These are phyloP conservation scores for Astyanax mexicanus DNA, from an alignment of 2,797 vertebrate genomes.

Conservation along the genomic window DNA sequence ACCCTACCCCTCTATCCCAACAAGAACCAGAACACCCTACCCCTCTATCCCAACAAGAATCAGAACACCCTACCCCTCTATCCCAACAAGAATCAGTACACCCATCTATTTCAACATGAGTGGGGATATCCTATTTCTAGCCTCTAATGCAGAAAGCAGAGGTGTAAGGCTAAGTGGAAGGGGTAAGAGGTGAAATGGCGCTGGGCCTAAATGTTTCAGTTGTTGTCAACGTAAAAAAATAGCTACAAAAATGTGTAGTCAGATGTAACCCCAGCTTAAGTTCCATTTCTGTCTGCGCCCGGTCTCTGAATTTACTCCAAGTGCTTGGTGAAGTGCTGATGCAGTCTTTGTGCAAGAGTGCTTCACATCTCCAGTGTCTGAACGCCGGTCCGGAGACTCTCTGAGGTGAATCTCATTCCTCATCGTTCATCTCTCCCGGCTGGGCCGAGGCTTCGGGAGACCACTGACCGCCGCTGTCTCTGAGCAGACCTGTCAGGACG, in stretches of 20 bases:
- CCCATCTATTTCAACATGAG: too few species aligned
- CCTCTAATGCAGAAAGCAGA: too few species aligned
- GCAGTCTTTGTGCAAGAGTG: conserved; percentile 37
- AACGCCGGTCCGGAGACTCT: conserved; percentile 48
- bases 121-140: too few species aligned
- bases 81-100: too few species aligned
- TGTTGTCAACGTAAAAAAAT: too few species aligned
- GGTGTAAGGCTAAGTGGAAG: too few species aligned
- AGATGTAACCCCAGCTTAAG: neutral
- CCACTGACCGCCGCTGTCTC: conserved; percentile 51
- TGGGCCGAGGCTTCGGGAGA: conserved; percentile 43
- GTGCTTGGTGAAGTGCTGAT: conserved; percentile 48
- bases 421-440: conserved; percentile 33
- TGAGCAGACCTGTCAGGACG: conserved; percentile 50
- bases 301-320: conserved; percentile 13
- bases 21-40: too few species aligned
- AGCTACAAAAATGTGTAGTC: neutral
- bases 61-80: too few species aligned
- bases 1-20: too few species aligned
- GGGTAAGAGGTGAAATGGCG: too few species aligned
- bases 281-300: conserved; percentile 4
- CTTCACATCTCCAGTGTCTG: conserved; percentile 40
- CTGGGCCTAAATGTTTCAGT: too few species aligned
- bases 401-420: conserved; percentile 59
- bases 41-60: too few species aligned